Evolutionary conservation across 2,797 vertebrate species (phyloP), one percentile per base, ranked within the genome.

Genomic region (Sebastes kiyomatsui): DNA sequence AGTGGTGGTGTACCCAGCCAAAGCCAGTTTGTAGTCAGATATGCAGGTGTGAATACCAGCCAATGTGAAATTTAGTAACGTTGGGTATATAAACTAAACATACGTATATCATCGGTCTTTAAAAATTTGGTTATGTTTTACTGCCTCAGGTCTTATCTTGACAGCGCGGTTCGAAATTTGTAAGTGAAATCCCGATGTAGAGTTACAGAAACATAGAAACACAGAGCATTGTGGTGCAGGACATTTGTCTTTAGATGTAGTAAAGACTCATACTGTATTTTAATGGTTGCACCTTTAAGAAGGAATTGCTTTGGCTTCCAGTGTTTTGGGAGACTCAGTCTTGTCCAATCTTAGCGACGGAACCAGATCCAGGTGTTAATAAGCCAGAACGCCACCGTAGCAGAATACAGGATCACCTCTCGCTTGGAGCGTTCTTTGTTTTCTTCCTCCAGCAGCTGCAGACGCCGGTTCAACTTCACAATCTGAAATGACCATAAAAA

Each of bases 301-400:
- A 87, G 68, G 79, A 90, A 73, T 82, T 86, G 77, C 80, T 87
- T 82, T 75, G 78, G 85, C 76, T 86, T 86, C 61, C 70, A 87
- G 73, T 82, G 79, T 86, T 90, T 84, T 75, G 60, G 70, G 80
- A 82, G 33, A 75, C 56, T 81, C 42, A 1, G 23, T 67, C 62
- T 27, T 16, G 10, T 74, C 59, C 30, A 16, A 25, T 49, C 85
- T 96, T 96, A 99, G 93, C 98, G 98, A 67, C 98, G 97, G 85
- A 99, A 96, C 98, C 97, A 99, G 75, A 98, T 96, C 98, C 98
- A 99, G 85, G 97, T 97, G 82, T 98, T 99, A 75, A 99, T 95
- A 59, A 99, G 96, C 97, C 98, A 99, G 95, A 99, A 99, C 0
- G 97, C 97, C 83, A 98, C 97, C 0, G 97, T 99, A 58, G 99